phyloP scores from a whole-genome alignment of 2,888 invertebrate species.

The Amblyteles armatorius region DNA sequence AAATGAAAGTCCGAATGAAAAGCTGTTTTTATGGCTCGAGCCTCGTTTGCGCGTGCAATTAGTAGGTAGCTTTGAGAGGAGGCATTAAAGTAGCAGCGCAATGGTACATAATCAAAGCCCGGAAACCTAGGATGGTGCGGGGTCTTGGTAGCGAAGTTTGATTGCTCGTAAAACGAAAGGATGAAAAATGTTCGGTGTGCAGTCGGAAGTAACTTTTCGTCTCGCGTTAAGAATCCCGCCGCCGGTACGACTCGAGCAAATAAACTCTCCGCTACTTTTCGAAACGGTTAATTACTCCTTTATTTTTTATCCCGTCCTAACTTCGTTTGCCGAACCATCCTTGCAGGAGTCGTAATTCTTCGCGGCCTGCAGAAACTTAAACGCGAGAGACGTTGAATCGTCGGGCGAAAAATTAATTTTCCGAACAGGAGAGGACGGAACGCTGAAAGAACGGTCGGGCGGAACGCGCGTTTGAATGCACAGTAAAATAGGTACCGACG shows the following conservation, averaged over 20 bases:
- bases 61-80: slow-evolving; percentile 40
- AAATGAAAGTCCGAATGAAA: slow-evolving; percentile 30
- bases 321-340: slow-evolving; percentile 41
- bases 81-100: slow-evolving; percentile 4
- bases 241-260: slow-evolving; percentile 11
- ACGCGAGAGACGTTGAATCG: neutral
- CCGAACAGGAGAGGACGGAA: neutral
- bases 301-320: slow-evolving; percentile 11
- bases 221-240: slow-evolving; percentile 5
- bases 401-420: neutral
- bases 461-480: neutral
- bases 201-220: slow-evolving; percentile 51
- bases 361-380: neutral
- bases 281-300: slow-evolving; percentile 49
- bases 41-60: slow-evolving; percentile 40
- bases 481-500: no score
- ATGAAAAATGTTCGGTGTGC: slow-evolving; percentile 25
- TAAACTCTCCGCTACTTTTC: slow-evolving; percentile 18
- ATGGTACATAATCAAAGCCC: slow-evolving; percentile 29
- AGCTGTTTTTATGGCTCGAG: neutral
- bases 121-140: neutral
- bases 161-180: slow-evolving; percentile 43
- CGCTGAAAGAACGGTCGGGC: neutral
- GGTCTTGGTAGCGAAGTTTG: slow-evolving; percentile 49
- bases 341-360: slow-evolving; percentile 6